Evolutionary conservation across 2,113 vertebrate species (phyloP), one percentile per base, ranked within the genome.

Genomic region (Pan paniscus): DNA sequence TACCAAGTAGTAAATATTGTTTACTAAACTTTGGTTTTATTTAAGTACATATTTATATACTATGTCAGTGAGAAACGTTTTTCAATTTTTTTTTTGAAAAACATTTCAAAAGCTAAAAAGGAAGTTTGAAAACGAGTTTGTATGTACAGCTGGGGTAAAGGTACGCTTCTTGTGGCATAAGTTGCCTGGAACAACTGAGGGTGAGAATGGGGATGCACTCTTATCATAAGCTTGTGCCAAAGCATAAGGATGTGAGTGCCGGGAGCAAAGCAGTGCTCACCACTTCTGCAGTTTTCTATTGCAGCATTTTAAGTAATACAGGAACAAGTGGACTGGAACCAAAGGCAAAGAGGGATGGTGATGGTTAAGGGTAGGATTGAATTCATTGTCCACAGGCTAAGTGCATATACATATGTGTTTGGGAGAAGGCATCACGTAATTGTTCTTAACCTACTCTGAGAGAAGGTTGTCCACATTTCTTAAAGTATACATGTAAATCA

Each of bases 1-100:
- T 89, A 81, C 32, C 20, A 97, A 25, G n/a, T 61, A 73, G 25
- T 79, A 72, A 87, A 1, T 50, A 73, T 73, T 73, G n/a, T 93
- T 90, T 90, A n/a, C 25, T 93, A 12, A 96, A 68, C 73, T 93
- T 97, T 52, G 40, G 10, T 86, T 96, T 96, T 75, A 97, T 64
- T 75, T 93, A 48, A 30, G 2, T 68, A 76, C 9, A 3, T 79
- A 40, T 70, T 14, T 78, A 17, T 75, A 72, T 59, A 82, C 38
- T 76, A 2, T 70, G 30, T 91, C 91, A 93, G 12, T 52, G 30
- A 80, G 81, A 92, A 85, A 59, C 22, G 9, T 9, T 59, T 59
- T 22, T 59, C 57, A 59, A 23, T 59, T 59, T 57, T 59, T 57
- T 22, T 59, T 59, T 59, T 59, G 57, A 59, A 22, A 59, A 59